These are phyloP conservation scores for Platycheirus rosarum DNA, from an alignment of 2,888 invertebrate genomes.

Conservation along the genomic window DNA sequence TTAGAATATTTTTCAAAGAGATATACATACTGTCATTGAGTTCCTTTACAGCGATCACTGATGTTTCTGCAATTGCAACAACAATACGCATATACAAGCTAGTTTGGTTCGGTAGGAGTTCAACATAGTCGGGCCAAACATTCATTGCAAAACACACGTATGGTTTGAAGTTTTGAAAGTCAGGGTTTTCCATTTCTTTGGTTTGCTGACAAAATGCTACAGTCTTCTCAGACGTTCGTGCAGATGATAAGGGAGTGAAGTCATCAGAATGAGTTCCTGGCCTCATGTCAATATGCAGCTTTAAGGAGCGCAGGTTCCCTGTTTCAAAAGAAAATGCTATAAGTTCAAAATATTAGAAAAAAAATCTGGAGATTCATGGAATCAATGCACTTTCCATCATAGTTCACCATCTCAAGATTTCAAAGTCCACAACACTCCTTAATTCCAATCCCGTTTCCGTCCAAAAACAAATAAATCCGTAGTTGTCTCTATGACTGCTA, in stretches of 20 bases:
- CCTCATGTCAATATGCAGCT: constrained; percentile 14
- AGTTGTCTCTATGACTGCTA: background rate
- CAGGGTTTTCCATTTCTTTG: constrained; percentile 77
- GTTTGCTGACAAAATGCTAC: constrained; percentile 77
- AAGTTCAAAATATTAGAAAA: too few species aligned
- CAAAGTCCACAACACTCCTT: background rate
- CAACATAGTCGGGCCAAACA: constrained; percentile 76
- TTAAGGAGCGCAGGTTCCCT: background rate
- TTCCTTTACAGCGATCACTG: constrained; percentile 82
- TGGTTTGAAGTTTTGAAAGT: constrained; percentile 77
- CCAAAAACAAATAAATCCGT: constrained; percentile 28
- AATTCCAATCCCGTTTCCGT: constrained; percentile 31
- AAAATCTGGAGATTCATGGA: background rate
- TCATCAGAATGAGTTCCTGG: constrained; percentile 36
- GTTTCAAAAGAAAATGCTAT: background rate
- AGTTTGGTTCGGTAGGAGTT: constrained; percentile 75
- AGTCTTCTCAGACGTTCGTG: constrained; percentile 4
- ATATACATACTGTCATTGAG: constrained; percentile 77
- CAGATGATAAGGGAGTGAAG: constrained; percentile 22
- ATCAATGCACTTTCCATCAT: background rate
- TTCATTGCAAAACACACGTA: constrained; percentile 77
- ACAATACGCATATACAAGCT: constrained; percentile 83
- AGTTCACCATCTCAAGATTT: background rate
- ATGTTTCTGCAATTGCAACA: constrained; percentile 84
- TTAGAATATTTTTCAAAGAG: too few species aligned